These are phyloP conservation scores for Oreohelix idahoensis DNA, from an alignment of 1,140 invertebrate genomes.

Conservation along the genomic window DNA sequence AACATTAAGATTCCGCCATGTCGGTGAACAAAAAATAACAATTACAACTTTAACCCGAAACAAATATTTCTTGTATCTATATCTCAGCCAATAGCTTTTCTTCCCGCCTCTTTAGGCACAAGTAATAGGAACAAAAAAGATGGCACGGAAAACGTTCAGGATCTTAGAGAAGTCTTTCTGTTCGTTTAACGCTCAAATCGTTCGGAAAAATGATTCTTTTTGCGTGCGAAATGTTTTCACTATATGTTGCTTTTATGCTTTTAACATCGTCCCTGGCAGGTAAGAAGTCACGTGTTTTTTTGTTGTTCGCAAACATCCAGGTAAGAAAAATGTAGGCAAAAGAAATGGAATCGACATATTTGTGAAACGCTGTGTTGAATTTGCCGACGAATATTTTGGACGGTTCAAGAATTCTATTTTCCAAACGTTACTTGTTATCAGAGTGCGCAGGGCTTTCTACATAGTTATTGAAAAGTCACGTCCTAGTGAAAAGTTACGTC, in stretches of 20 bases:
- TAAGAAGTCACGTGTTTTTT: constrained; percentile 5
- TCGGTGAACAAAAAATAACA: background rate
- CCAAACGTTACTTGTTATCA: too few relatives aligned
- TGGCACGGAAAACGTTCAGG: background rate
- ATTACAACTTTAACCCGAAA: background rate
- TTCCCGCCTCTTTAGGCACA: background rate
- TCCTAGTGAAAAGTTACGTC: too few relatives aligned
- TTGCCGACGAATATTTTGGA: too few relatives aligned
- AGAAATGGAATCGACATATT: background rate
- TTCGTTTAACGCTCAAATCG: constrained; percentile 23
- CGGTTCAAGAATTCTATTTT: too few relatives aligned
- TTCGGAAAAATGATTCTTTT: constrained; percentile 27
- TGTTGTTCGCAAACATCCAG: background rate
- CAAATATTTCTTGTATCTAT: constrained; percentile 4
- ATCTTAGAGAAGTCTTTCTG: background rate
- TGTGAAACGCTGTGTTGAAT: too few relatives aligned
- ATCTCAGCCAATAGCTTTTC: background rate
- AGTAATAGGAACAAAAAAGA: background rate
- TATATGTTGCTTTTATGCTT: background rate
- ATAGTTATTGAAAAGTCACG: too few relatives aligned
- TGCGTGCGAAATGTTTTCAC: background rate
- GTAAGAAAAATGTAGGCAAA: background rate
- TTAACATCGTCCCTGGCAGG: background rate
- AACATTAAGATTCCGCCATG: background rate
- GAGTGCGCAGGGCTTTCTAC: too few relatives aligned